Percentiles rank a stretch among this genome's conserved stretches.
These are phyloP conservation scores for Ammospiza nelsoni DNA, from an alignment of 2,113 vertebrate species.

Conservation along the genomic window DNA sequence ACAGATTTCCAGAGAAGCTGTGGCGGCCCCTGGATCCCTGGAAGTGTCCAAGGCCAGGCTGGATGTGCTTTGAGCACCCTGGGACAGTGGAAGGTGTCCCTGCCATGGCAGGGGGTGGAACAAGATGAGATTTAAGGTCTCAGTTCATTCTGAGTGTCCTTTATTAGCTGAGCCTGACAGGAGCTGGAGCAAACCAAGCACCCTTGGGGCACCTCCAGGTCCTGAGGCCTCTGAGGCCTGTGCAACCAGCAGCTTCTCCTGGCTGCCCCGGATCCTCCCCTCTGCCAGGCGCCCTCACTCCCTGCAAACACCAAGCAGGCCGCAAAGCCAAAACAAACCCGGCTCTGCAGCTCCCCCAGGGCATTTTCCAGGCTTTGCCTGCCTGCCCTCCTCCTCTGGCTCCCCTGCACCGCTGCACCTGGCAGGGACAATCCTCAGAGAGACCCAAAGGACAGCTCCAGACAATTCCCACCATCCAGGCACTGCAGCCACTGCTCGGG, in stretches of 20 bases:
- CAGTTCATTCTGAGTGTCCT: background rate
- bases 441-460: background rate
- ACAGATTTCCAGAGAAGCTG: background rate
- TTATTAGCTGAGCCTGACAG: background rate
- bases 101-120: background rate
- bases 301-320: background rate
- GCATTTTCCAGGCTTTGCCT: background rate
- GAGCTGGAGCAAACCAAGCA: background rate
- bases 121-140: background rate
- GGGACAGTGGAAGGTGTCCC: background rate
- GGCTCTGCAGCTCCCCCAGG: background rate
- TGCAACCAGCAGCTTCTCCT: background rate
- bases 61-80: fast-evolving
- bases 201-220: background rate
- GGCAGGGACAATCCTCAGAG: background rate
- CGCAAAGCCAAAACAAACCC: background rate
- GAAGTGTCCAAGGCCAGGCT: fast-evolving
- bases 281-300: background rate
- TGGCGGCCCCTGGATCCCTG: background rate
- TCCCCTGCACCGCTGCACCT: background rate
- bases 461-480: background rate
- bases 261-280: background rate
- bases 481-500: fast-evolving
- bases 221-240: background rate
- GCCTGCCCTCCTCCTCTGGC: background rate